Percentiles rank a stretch among this genome's conserved stretches.
Evolutionary conservation across 2,888 invertebrate species (phyloP).

Genomic region (Lacanobia oleracea): DNA sequence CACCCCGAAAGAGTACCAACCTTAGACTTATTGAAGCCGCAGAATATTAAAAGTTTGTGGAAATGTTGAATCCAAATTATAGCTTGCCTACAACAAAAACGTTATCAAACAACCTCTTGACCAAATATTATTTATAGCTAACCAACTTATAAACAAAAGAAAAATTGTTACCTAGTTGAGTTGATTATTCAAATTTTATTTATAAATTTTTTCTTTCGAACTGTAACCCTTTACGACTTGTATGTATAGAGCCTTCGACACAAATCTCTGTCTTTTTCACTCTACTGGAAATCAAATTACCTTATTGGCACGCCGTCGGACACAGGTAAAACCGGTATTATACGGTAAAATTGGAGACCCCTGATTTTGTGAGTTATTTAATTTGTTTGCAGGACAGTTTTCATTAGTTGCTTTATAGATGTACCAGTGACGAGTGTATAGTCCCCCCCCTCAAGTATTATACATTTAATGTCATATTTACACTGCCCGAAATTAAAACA

Average conservation of each 20-base stretch:
- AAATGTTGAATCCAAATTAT: constrained; percentile 14
- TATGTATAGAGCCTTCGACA: constrained; percentile 76
- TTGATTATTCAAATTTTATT: constrained; percentile 86
- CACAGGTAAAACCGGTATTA: constrained; percentile 89
- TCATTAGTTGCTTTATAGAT: constrained; percentile 84
- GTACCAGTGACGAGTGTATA: constrained; percentile 78
- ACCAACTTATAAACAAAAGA: too few relatives aligned
- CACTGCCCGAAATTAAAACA: too few relatives aligned
- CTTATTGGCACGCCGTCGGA: constrained; percentile 85
- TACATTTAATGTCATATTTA: too few relatives aligned
- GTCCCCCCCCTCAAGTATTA: constrained; percentile 80
- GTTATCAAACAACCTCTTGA: constrained; percentile 5
- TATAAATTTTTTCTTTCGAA: constrained; percentile 82
- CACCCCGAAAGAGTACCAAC: too few relatives aligned
- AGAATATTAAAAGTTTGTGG: not conserved
- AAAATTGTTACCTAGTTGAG: too few relatives aligned
- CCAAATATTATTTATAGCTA: too few relatives aligned
- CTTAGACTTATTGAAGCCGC: too few relatives aligned
- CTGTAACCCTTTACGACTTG: constrained; percentile 71
- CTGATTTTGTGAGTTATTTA: constrained; percentile 71
- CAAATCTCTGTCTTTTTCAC: constrained; percentile 87
- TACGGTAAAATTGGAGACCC: constrained; percentile 74
- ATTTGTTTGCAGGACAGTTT: constrained; percentile 78
- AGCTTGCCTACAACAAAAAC: constrained; percentile 10
- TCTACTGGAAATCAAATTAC: constrained; percentile 88